Percentiles rank a stretch among this genome's conserved stretches.
phyloP scores from a whole-genome alignment of 2,113 vertebrate species.

The Spea multiplicata region DNA sequence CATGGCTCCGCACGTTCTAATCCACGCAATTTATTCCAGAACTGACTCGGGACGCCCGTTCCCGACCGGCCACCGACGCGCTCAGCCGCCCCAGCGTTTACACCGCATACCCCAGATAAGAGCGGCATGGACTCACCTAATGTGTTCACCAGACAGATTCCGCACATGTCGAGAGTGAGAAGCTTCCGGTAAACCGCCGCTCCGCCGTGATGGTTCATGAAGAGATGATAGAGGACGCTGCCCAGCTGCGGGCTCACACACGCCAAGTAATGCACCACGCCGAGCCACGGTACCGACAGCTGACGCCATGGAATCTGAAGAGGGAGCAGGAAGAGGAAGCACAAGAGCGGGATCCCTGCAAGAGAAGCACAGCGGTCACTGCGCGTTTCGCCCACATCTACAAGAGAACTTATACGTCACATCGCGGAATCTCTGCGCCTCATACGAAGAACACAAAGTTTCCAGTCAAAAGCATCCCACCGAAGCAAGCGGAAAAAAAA shows the following conservation, averaged over 20 bases:
- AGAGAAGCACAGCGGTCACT: constrained; percentile 28
- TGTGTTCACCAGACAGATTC: constrained; percentile 86
- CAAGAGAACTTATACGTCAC: neutral
- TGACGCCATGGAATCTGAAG: constrained; percentile 83
- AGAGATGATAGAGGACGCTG: constrained; percentile 85
- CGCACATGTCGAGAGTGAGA: constrained; percentile 86
- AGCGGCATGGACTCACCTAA: constrained; percentile 69
- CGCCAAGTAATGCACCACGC: constrained; percentile 81
- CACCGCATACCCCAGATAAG: too few relatives aligned
- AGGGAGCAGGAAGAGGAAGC: constrained; percentile 79
- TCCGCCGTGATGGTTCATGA: constrained; percentile 88
- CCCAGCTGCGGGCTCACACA: constrained; percentile 80
- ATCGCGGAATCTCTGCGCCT: too few relatives aligned
- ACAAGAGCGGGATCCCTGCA: constrained; percentile 79
- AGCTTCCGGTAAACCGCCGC: constrained; percentile 78
- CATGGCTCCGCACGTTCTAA: too few relatives aligned
- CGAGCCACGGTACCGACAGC: constrained; percentile 75
- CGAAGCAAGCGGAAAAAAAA: too few relatives aligned
- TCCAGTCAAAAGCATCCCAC: too few relatives aligned
- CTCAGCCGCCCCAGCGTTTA: too few relatives aligned
- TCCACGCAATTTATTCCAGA: too few relatives aligned
- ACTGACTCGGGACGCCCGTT: too few relatives aligned
- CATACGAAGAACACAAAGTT: too few relatives aligned
- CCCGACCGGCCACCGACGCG: too few relatives aligned
- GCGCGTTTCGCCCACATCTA: neutral